Evolutionary conservation across 64 coral and sea anemone genomes (phyloP).

Genomic region (Montipora capricornis): DNA sequence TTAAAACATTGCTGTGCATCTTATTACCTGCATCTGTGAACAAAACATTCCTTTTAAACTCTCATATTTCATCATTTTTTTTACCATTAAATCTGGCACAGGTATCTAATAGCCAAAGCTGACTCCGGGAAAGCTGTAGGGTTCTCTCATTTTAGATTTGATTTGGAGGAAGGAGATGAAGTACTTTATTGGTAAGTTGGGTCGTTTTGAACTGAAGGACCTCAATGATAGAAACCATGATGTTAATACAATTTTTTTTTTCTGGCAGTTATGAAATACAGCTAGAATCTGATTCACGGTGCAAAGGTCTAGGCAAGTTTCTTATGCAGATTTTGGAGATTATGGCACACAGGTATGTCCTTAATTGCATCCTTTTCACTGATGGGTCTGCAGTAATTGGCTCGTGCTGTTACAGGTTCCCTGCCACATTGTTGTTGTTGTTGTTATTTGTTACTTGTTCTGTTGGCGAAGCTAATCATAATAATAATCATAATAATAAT

Average conservation of each 20-base stretch:
- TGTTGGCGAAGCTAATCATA: too few species aligned
- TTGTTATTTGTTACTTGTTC: too few species aligned
- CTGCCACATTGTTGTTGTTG: too few species aligned
- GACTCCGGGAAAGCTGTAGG: conserved; percentile 73
- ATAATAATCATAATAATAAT: too few species aligned
- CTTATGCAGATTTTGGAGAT: conserved; percentile 97
- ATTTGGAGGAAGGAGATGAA: conserved; percentile 96
- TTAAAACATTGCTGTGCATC: too few species aligned
- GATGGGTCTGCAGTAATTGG: too few species aligned
- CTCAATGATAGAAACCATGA: neutral
- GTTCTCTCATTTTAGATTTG: conserved; percentile 96
- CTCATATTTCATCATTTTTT: neutral
- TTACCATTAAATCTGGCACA: neutral
- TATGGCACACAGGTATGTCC: conserved; percentile 86
- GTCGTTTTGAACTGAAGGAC: neutral
- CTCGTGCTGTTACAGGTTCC: too few species aligned
- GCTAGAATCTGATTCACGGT: conserved; percentile 74
- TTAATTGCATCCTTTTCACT: neutral
- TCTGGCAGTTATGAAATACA: conserved; percentile 95
- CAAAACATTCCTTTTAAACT: neutral
- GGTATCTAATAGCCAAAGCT: conserved; percentile 90
- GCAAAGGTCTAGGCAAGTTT: conserved; percentile 95
- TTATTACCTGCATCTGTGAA: too few species aligned
- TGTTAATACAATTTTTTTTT: neutral
- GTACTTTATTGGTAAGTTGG: conserved; percentile 92